Evolutionary conservation across 2,797 vertebrate genomes (phyloP).

Genomic region (Sarcophilus harrisii): DNA sequence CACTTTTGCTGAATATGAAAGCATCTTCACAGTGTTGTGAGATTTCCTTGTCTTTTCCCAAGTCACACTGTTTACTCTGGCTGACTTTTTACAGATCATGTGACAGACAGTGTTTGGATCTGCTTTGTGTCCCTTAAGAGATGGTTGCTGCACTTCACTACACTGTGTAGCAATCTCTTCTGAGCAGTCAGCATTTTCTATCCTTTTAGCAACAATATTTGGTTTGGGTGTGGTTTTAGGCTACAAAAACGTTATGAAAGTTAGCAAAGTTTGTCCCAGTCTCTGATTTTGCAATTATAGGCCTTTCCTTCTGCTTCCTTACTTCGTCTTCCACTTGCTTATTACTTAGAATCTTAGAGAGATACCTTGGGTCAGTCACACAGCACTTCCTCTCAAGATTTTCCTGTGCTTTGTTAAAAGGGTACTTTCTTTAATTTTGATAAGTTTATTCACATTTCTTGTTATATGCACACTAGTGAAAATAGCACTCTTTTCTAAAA

Average conservation of each 20-base stretch:
- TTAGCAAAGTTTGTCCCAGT: background rate
- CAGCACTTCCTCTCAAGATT: conserved; percentile 1
- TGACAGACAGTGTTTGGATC: conserved; percentile 51
- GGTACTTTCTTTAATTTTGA: conserved; percentile 1
- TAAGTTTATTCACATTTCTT: conserved; percentile 51
- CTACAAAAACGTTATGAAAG: conserved; percentile 45
- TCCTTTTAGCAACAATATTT: conserved; percentile 30
- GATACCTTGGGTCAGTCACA: background rate
- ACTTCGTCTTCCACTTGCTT: background rate
- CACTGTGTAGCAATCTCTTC: background rate
- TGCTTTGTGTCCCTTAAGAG: conserved; percentile 56
- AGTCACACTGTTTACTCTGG: conserved; percentile 74
- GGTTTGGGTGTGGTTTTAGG: background rate
- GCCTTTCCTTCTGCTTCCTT: background rate
- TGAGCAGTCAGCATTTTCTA: conserved; percentile 46
- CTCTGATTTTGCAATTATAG: background rate
- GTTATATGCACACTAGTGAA: background rate
- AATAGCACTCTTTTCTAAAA: background rate
- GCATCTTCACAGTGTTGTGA: conserved; percentile 58
- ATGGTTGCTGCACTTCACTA: conserved; percentile 1
- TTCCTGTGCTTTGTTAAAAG: background rate
- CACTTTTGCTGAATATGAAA: conserved; percentile 63
- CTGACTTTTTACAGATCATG: conserved; percentile 53
- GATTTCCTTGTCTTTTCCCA: conserved; percentile 72
- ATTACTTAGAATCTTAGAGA: background rate